Conservation (phyloP, 2,113 vertebrate genomes). For the Sterrhoptilus dennistouni region DNA sequence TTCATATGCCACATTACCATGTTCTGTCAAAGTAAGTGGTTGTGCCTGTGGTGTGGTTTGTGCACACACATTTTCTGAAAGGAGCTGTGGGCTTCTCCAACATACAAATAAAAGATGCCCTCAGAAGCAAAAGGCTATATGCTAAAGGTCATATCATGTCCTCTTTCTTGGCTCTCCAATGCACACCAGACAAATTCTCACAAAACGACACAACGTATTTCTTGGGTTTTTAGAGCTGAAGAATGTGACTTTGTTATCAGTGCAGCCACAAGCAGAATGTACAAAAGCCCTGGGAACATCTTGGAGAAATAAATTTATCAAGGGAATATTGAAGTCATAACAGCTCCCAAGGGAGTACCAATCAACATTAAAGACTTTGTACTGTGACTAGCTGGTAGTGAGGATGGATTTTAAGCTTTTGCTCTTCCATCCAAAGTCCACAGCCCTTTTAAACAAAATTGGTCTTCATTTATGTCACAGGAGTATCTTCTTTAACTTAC, state of each 20-base stretch:
- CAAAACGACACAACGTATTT: conserved; percentile 5
- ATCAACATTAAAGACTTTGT: not conserved
- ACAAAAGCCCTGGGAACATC: conserved; percentile 64
- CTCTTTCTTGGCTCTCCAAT: conserved; percentile 1
- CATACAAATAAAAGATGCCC: not conserved
- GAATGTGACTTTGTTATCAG: conserved; percentile 59
- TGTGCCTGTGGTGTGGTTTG: fast-evolving
- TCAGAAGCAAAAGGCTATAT: not conserved
- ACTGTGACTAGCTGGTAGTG: not conserved
- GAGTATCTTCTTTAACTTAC: not conserved
- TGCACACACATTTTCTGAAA: not conserved
- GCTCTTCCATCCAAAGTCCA: not conserved
- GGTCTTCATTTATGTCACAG: not conserved
- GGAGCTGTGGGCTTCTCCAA: not conserved
- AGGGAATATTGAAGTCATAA: not conserved
- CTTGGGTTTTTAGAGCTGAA: not conserved
- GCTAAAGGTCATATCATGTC: not conserved
- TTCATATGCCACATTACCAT: not conserved
- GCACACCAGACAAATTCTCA: conserved; percentile 42
- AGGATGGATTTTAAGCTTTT: not conserved
- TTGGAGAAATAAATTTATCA: conserved; percentile 17
- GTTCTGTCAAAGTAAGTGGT: not conserved
- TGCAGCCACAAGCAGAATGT: conserved; percentile 29
- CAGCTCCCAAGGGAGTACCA: not conserved
- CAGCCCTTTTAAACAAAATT: not conserved